These are phyloP conservation scores for Agrotis ipsilon DNA, from an alignment of 2,888 invertebrate genomes.

Conservation along the genomic window DNA sequence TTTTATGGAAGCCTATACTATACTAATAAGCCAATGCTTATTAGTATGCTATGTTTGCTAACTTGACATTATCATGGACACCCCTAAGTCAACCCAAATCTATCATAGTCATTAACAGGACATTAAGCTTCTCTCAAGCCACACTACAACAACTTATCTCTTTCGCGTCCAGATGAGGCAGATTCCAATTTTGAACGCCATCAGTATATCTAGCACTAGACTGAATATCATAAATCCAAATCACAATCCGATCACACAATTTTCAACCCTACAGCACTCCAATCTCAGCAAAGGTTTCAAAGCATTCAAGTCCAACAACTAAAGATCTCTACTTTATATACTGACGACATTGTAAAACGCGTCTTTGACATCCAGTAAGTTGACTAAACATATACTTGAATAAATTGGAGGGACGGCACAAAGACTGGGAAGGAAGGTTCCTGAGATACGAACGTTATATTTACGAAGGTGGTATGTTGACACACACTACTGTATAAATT, in stretches of 20 bases:
- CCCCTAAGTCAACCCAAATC: no score
- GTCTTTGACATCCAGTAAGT: constrained; percentile 47
- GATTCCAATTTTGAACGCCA: no score
- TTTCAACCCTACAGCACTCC: neutral
- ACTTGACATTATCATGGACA: no score
- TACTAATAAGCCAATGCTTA: no score
- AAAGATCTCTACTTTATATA: constrained; percentile 43
- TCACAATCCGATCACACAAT: neutral
- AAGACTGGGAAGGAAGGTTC: constrained; percentile 41
- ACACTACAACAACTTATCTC: no score
- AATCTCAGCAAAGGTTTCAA: constrained; percentile 25
- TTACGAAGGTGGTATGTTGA: constrained; percentile 52
- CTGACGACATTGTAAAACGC: constrained; percentile 48
- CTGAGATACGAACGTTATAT: constrained; percentile 51
- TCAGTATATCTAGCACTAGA: no score
- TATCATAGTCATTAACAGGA: no score
- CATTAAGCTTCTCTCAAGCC: no score
- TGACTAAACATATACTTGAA: constrained; percentile 62
- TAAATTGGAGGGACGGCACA: constrained; percentile 59
- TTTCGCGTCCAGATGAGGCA: no score
- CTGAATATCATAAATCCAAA: neutral
- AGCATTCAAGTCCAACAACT: constrained; percentile 41
- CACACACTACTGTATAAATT: constrained; percentile 7
- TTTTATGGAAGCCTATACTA: no score
- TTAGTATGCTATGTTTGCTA: no score